Evolutionary conservation across 1,140 invertebrate species (phyloP), one percentile per base, ranked within the genome.

Genomic region (Ceratitis capitata): DNA sequence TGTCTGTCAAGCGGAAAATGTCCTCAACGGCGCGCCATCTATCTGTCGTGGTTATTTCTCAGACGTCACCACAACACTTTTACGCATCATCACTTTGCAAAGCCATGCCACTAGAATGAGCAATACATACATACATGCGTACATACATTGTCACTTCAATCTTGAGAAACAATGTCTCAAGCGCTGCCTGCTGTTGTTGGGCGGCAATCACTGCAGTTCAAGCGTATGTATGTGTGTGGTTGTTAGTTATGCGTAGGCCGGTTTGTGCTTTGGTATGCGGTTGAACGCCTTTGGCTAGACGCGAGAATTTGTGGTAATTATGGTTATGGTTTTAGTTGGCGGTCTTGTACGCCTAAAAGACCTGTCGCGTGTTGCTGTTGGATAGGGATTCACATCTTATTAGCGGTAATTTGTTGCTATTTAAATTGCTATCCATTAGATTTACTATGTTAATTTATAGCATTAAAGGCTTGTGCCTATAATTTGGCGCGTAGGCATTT

Each of bases 221-320:
- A n/a, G n/a, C n/a, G n/a, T n/a, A n/a, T n/a, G n/a, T n/a, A n/a
- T n/a, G n/a, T 56, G 51, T 19, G 16, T 14, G n/a, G 51, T 56
- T 56, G 51, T 14, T 47, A 14, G 7, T 47, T 56, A n/a, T 56
- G 9, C 5, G 64, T 42, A 47, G 39, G 32, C 61, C n/a, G 26
- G 3, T 64, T 39, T 64, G 14, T 4, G 29, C 9, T 32, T 64
- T 35, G n/a, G 32, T 78, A 12, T 78, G 39, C 69, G 69, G 69
- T 78, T 78, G 32, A 45, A 78, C 39, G 39, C 69, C 69, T 78
- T 78, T 45, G 69, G 69, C 69, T 78, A 47, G 61, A 69, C 32
- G 61, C 61, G 61, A 35, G 39, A 78, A 78, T 32, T 78, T 78
- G 39, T 78, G 69, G 69, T 78, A 78, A 78, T 78, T 78, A 78